Evolutionary conservation across 2,797 vertebrate species (phyloP).

Genomic region (Erethizon dorsatum): DNA sequence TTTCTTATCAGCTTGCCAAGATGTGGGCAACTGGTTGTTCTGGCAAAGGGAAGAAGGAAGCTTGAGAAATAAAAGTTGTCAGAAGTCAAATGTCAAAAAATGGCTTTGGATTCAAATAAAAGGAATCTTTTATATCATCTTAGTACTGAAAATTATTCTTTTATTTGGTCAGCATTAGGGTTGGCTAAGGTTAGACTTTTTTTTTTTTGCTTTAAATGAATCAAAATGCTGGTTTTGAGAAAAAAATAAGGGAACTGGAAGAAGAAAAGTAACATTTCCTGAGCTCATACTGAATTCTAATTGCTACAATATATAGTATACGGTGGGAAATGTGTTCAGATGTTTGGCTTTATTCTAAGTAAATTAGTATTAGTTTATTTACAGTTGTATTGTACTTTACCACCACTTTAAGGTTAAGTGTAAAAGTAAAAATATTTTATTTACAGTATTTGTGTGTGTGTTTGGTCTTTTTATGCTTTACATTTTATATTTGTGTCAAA

Average conservation of each 20-base stretch:
- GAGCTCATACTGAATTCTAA: neutral
- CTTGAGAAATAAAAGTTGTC: neutral
- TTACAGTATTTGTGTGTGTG: neutral
- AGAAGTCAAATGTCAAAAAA: neutral
- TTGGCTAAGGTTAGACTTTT: neutral
- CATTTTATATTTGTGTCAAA: neutral
- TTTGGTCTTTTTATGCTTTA: neutral
- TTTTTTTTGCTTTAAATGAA: neutral
- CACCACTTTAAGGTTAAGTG: neutral
- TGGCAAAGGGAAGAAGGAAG: neutral
- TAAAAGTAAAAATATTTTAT: neutral
- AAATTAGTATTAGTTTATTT: neutral
- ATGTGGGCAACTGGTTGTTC: neutral
- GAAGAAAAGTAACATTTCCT: neutral
- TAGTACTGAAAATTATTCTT: neutral
- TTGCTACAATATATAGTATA: neutral
- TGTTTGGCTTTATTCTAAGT: conserved; percentile 46
- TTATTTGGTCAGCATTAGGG: neutral
- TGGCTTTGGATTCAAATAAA: neutral
- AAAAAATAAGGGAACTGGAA: neutral
- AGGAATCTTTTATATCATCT: neutral
- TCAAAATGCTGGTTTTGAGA: neutral
- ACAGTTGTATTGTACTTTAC: neutral
- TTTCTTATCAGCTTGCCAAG: neutral
- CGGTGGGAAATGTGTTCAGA: neutral